Percentiles rank a stretch among this genome's conserved stretches.
These are phyloP conservation scores for Leptobrachium leishanense DNA, from an alignment of 2,113 vertebrate species.

Conservation along the genomic window DNA sequence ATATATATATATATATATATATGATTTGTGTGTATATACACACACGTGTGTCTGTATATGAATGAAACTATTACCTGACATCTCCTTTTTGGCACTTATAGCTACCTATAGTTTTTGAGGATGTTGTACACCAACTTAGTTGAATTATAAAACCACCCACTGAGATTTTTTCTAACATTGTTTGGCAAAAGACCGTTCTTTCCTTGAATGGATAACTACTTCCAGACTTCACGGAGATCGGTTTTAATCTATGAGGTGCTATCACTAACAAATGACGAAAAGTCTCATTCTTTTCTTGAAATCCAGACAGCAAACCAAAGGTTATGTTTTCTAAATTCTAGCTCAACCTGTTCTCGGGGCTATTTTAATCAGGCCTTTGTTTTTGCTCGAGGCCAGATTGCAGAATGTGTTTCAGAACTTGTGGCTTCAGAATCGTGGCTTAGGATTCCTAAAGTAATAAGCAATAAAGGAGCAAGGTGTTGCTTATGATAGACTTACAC, in stretches of 20 bases:
- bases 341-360: slow-evolving; percentile 6
- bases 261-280: slow-evolving; percentile 36
- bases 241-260: slow-evolving; percentile 35
- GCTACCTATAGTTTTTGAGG: neutral
- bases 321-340: neutral
- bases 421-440: too few relatives aligned
- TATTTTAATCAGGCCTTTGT: neutral
- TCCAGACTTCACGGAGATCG: slow-evolving; percentile 25
- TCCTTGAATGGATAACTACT: slow-evolving; percentile 31
- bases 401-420: too few relatives aligned
- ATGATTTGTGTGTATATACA: too few relatives aligned
- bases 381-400: too few relatives aligned
- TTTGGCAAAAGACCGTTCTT: slow-evolving; percentile 14
- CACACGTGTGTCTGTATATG: too few relatives aligned
- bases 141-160: slow-evolving; percentile 39
- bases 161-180: slow-evolving; percentile 11
- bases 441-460: too few relatives aligned
- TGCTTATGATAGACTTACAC: too few relatives aligned
- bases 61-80: too few relatives aligned
- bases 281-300: slow-evolving; percentile 15
- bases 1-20: too few relatives aligned
- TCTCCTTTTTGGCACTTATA: too few relatives aligned
- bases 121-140: slow-evolving; percentile 20
- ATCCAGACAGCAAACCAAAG: slow-evolving; percentile 6
- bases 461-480: too few relatives aligned